Evolutionary conservation across 2,797 vertebrate genomes (phyloP).

Genomic region (Gadopsis bispinosus): DNA sequence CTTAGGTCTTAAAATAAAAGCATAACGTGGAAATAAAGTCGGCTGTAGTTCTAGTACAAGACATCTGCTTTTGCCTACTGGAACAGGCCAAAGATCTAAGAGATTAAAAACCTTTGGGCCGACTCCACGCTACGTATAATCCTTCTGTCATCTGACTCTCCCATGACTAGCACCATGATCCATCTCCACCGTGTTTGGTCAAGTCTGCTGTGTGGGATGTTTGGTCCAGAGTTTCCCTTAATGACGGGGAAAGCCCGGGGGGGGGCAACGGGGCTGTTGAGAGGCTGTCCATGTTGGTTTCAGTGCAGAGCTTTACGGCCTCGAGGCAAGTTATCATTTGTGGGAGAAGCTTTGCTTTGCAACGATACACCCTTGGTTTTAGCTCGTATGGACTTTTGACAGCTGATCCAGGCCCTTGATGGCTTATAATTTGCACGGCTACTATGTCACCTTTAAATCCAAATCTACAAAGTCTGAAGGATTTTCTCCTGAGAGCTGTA

Average conservation of each 20-base stretch:
- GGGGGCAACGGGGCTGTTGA: slow-evolving; percentile 19
- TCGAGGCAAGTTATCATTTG: neutral
- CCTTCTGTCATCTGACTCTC: slow-evolving; percentile 65
- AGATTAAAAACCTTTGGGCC: neutral
- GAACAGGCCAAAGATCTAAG: neutral
- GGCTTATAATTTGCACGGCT: neutral
- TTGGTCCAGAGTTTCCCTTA: slow-evolving; percentile 19
- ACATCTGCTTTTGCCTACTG: neutral
- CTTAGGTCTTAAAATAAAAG: neutral
- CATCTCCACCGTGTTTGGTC: neutral
- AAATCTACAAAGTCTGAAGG: neutral
- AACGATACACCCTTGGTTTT: neutral
- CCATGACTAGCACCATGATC: slow-evolving; percentile 57
- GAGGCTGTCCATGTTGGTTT: slow-evolving; percentile 12
- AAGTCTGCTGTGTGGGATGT: slow-evolving; percentile 33
- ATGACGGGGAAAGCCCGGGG: slow-evolving; percentile 29
- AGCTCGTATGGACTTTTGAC: neutral
- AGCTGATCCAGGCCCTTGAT: neutral
- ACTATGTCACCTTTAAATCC: neutral
- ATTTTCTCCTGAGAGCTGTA: neutral
- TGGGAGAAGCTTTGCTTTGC: neutral
- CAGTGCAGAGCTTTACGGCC: slow-evolving; percentile 13
- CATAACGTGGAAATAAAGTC: neutral
- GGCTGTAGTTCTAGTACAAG: neutral
- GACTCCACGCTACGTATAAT: slow-evolving; percentile 48